phyloP scores from a whole-genome alignment of 2,797 vertebrate genomes.

The Meda fulgida region DNA sequence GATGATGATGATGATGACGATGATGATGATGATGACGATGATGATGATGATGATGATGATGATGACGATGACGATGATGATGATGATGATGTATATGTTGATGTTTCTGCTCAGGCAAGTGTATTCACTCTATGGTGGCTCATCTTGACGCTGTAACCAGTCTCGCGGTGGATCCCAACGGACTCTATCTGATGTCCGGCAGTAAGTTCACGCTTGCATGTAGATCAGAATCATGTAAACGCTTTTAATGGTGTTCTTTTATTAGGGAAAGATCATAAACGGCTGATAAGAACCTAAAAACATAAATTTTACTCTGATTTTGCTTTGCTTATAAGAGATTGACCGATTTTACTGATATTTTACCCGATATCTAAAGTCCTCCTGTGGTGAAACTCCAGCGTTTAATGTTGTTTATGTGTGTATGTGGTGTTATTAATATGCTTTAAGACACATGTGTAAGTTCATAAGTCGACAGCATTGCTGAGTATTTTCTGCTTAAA shows the following conservation, averaged over 20 bases:
- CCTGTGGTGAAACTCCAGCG: no score
- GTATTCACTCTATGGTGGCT: slow-evolving; percentile 97
- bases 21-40: not conserved
- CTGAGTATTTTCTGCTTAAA: no score
- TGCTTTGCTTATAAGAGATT: not conserved
- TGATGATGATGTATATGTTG: not conserved
- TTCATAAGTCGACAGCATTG: no score
- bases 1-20: not conserved
- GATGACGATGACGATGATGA: slow-evolving; percentile 32
- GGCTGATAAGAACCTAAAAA: not conserved
- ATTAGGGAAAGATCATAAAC: not conserved
- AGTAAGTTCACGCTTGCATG: slow-evolving; percentile 83
- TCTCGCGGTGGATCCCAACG: slow-evolving; percentile 96
- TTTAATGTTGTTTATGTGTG: no score
- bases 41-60: not conserved
- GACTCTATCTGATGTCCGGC: slow-evolving; percentile 98
- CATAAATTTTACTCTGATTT: not conserved
- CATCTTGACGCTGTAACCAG: slow-evolving; percentile 98
- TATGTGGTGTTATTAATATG: no score
- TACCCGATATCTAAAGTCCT: no score
- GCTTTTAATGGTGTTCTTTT: not conserved
- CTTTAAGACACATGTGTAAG: no score
- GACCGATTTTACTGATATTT: no score
- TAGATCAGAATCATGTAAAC: not conserved
- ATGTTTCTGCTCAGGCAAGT: slow-evolving; percentile 82